Percentiles rank a stretch among this genome's conserved stretches.
Conservation (phyloP, 1,140 invertebrate species). For the Rhizoglyphus robini region DNA sequence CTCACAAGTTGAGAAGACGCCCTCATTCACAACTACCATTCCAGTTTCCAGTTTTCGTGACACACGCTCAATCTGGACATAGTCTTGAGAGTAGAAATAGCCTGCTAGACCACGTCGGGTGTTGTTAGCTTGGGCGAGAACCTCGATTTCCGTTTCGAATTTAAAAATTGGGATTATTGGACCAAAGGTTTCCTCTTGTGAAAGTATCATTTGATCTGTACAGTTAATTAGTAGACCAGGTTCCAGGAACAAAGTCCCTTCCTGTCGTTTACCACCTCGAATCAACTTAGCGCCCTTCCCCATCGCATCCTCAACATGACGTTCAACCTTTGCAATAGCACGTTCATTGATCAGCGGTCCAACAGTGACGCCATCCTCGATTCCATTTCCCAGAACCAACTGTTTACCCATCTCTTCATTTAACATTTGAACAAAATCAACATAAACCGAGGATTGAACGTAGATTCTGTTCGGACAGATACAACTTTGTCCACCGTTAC, state of each 20-base stretch:
- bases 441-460: constrained; percentile 68
- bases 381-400: constrained; percentile 67
- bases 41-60: too few species aligned
- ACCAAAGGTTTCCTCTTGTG: constrained; percentile 72
- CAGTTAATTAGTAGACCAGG: constrained; percentile 78
- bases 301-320: constrained; percentile 30
- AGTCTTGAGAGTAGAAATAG: constrained; percentile 93
- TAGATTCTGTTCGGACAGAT: constrained; percentile 89
- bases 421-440: constrained; percentile 65
- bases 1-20: constrained; percentile 73
- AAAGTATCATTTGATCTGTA: constrained; percentile 62
- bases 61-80: too few species aligned
- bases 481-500: too few species aligned
- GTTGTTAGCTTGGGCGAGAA: constrained; percentile 56
- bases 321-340: constrained; percentile 55
- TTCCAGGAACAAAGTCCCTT: constrained; percentile 59
- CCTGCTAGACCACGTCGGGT: constrained; percentile 43
- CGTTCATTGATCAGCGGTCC: constrained; percentile 82
- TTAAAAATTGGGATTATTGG: too few species aligned
- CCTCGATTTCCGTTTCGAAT: constrained; percentile 81
- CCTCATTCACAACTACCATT: constrained; percentile 89
- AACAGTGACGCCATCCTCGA: constrained; percentile 51
- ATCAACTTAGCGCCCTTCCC: constrained; percentile 66
- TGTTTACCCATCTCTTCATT: constrained; percentile 47
- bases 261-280: constrained; percentile 56